These are phyloP conservation scores for Tipula confusa DNA, from an alignment of 2,888 invertebrate genomes.

Conservation along the genomic window DNA sequence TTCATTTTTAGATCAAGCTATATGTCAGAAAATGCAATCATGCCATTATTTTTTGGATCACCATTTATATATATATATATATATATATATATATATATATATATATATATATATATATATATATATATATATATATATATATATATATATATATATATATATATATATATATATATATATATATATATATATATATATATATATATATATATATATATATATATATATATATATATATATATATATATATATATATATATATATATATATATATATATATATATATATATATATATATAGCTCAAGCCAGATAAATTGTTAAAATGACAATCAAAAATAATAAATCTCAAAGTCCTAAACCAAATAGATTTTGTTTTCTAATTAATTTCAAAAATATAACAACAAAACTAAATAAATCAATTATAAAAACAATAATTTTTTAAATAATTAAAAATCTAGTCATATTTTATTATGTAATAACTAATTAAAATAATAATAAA, in stretches of 20 bases:
- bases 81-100: not conserved
- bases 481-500: not conserved
- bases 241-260: not conserved
- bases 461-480: not conserved
- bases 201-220: not conserved
- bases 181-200: not conserved
- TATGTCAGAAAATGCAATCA: too few species aligned
- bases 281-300: too few species aligned
- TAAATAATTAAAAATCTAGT: not conserved
- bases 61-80: not conserved
- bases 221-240: not conserved
- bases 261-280: not conserved
- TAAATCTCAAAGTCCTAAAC: not conserved
- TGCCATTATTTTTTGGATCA: too few species aligned
- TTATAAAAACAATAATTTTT: not conserved
- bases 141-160: not conserved
- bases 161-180: not conserved
- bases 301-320: not conserved
- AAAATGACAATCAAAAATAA: not conserved
- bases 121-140: not conserved
- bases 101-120: not conserved
- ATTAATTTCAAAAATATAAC: not conserved
- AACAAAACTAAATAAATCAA: not conserved
- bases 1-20: too few species aligned
- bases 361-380: not conserved